phyloP scores from a whole-genome alignment of 1,140 invertebrate species.

The Scylla paramamosain region DNA sequence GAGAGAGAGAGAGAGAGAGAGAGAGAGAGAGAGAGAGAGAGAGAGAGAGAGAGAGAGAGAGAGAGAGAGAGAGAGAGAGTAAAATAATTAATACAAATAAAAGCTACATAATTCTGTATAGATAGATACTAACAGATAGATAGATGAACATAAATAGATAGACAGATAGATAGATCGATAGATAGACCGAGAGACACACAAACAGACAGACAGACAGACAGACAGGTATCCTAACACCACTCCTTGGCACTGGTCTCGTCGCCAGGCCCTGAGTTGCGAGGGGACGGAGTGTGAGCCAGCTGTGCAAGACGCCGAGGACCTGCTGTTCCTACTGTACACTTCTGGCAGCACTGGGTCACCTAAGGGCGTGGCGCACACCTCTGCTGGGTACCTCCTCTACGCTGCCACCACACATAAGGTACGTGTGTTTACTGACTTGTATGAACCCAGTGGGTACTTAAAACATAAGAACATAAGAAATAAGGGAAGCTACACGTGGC shows the following conservation, averaged over 20 bases:
- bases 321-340: constrained; percentile 83
- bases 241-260: background rate
- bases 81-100: too few relatives aligned
- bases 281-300: constrained; percentile 79
- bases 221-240: background rate
- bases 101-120: too few relatives aligned
- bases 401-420: constrained; percentile 82
- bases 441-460: too few relatives aligned
- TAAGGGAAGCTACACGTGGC: too few relatives aligned
- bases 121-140: too few relatives aligned
- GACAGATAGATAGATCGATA: background rate
- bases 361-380: constrained; percentile 83
- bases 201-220: too few relatives aligned
- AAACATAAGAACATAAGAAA: background rate
- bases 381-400: constrained; percentile 83
- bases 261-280: constrained; percentile 73
- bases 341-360: constrained; percentile 84
- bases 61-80: too few relatives aligned
- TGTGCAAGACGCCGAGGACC: constrained; percentile 82
- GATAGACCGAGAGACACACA: background rate
- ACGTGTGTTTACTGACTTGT: background rate
- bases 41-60: too few relatives aligned
- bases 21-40: too few relatives aligned
- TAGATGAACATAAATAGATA: too few relatives aligned
- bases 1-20: too few relatives aligned